Conservation (phyloP, 2,113 vertebrate species). For the Ictalurus punctatus region DNA sequence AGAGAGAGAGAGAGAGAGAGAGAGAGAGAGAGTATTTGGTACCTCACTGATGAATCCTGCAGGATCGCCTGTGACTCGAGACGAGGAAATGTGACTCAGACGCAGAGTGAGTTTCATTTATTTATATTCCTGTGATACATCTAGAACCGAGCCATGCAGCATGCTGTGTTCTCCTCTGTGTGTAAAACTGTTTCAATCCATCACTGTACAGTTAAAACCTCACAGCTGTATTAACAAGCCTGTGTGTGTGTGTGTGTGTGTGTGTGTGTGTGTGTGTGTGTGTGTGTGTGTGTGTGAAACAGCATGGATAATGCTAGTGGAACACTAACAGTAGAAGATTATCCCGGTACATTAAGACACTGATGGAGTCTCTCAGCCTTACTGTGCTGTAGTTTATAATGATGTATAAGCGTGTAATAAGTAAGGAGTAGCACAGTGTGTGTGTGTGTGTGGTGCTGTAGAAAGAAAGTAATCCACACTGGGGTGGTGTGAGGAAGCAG, state of each 20-base stretch:
- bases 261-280: too few species aligned
- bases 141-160: background rate
- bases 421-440: too few species aligned
- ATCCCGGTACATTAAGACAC: background rate
- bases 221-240: too few species aligned
- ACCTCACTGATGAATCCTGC: background rate
- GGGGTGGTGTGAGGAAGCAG: background rate
- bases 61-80: background rate
- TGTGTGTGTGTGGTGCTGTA: background rate
- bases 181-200: background rate
- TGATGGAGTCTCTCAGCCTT: background rate
- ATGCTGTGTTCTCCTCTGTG: background rate
- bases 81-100: slow-evolving; percentile 5
- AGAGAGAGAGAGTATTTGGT: background rate
- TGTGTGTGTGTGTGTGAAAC: too few species aligned
- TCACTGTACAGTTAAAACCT: too few species aligned
- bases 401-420: background rate
- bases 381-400: background rate
- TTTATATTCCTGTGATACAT: background rate
- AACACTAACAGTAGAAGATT: too few species aligned
- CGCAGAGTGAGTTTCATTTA: slow-evolving; percentile 12
- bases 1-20: background rate
- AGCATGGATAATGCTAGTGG: too few species aligned
- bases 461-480: background rate
- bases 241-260: background rate